Conservation (phyloP, 1,140 invertebrate species). For the Aphelenchoides avenae region DNA sequence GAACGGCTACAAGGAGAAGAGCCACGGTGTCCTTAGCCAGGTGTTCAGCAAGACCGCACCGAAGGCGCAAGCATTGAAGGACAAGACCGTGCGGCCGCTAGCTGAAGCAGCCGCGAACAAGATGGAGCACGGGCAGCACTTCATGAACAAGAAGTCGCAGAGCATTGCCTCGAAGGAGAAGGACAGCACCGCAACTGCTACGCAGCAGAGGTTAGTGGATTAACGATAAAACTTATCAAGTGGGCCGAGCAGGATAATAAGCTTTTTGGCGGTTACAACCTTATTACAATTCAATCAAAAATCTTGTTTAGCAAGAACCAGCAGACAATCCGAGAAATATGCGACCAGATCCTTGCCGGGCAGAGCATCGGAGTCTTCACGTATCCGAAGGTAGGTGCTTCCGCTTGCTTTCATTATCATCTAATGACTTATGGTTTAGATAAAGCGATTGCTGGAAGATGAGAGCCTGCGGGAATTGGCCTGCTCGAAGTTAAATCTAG, state of each 20-base stretch:
- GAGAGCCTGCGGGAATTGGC: slow-evolving; percentile 95
- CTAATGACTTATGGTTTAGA: too few species aligned
- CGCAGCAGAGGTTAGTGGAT: slow-evolving; percentile 31
- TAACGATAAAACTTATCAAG: not conserved
- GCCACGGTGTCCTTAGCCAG: slow-evolving; percentile 52
- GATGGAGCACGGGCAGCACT: slow-evolving; percentile 53
- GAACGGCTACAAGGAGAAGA: slow-evolving; percentile 58
- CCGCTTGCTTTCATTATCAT: too few species aligned
- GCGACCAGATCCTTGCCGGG: slow-evolving; percentile 83
- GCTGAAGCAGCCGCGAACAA: slow-evolving; percentile 55
- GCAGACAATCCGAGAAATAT: slow-evolving; percentile 70
- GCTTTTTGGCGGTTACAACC: slow-evolving; percentile 2
- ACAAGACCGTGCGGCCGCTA: slow-evolving; percentile 55
- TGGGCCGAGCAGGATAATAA: not conserved
- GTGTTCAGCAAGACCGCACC: slow-evolving; percentile 56
- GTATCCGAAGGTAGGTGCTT: slow-evolving; percentile 81
- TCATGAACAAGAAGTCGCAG: slow-evolving; percentile 53
- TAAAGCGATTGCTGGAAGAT: slow-evolving; percentile 95
- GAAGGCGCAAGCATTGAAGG: slow-evolving; percentile 56
- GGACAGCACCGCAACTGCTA: slow-evolving; percentile 65
- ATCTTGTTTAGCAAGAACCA: slow-evolving; percentile 65
- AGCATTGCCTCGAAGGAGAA: slow-evolving; percentile 65
- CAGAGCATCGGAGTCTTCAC: slow-evolving; percentile 96
- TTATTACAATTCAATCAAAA: slow-evolving; percentile 11
- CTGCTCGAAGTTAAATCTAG: slow-evolving; percentile 86